Base-by-base conservation (phyloP, 1,140 invertebrate genomes). In the Lanistes nyassanus region DNA sequence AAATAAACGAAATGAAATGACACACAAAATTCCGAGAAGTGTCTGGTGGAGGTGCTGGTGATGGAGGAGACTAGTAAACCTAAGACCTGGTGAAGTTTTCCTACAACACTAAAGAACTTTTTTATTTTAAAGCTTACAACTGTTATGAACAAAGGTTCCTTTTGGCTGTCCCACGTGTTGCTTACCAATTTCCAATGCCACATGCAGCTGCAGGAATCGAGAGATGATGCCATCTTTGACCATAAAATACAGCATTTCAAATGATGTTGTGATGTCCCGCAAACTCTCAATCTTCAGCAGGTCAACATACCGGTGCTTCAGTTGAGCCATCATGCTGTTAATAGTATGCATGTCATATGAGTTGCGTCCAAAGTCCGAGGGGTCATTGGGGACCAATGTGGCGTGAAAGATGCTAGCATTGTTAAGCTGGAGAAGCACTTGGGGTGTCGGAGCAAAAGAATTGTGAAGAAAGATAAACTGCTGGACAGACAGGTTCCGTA, bases 311-410 rank as follows among this genome's bases (percentile, higher is more conserved):
- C 58, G 70, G 67, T 85, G 83, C 37, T 80, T 68, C 29, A 84
- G 69, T 26, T 62, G 70, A 6, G 75, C 69, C 76, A 85, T 81
- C 21, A 85, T 76, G 70, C 80, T 82, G 72, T 88, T 88, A 2
- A 88, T 19, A 21, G 87, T 88, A 71, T 84, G 82, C 62, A 82
- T 85, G 26, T 83, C 82, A 75, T 80, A 88, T 2, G 86, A 86
- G 75, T 88, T 88, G 13, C 87, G 76, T 31, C 83, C 80, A 78
- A 85, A 88, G 70, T 88, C 87, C 47, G 87, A 79, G 16, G 84
- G 85, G 74, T 88, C 85, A 76, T 88, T 88, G 42, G 87, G 83
- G 34, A 87, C 85, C 62, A 88, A 81, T 13, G 74, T 68, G 31
- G 82, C 82, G 42, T 81, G 79, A 29, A 81, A 75, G 37, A 80